A percentile compares a stretch with the other conserved stretches of the same genome.
Evolutionary conservation across 1,140 invertebrate species (phyloP).

Genomic region (Archivesica marissinica): DNA sequence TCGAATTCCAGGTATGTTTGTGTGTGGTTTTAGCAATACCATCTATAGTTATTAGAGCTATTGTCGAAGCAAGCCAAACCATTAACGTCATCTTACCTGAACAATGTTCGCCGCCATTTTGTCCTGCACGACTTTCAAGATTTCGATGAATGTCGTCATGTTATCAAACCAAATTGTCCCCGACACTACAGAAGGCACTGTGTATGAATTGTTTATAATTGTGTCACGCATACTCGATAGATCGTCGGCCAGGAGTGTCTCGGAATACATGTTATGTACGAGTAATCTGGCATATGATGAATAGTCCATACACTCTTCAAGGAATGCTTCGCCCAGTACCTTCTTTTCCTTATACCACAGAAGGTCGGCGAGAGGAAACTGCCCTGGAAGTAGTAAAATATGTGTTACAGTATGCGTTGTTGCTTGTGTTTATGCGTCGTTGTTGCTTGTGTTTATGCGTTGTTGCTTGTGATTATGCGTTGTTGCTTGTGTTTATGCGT

Average conservation of each 20-base stretch:
- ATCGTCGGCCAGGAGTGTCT: neutral
- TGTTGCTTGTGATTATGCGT: too few species aligned
- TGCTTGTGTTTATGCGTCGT: too few species aligned
- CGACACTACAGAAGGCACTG: slow-evolving; percentile 6
- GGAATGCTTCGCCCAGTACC: slow-evolving; percentile 26
- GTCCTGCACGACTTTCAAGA: slow-evolving; percentile 46
- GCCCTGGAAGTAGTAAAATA: slow-evolving; percentile 28
- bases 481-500: too few species aligned
- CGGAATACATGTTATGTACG: neutral
- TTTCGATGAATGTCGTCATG: slow-evolving; percentile 63
- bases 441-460: too few species aligned
- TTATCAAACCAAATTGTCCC: slow-evolving; percentile 62
- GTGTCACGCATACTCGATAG: neutral
- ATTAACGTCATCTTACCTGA: slow-evolving; percentile 27
- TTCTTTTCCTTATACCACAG: slow-evolving; percentile 56
- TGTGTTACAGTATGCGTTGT: neutral
- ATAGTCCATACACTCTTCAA: slow-evolving; percentile 7
- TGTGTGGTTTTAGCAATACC: too few species aligned
- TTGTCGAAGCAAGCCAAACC: too few species aligned
- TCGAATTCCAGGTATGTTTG: too few species aligned
- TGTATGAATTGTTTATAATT: slow-evolving; percentile 17
- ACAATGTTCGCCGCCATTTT: slow-evolving; percentile 43
- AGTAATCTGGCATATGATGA: neutral
- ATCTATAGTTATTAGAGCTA: too few species aligned
- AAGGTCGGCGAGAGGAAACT: slow-evolving; percentile 17